Evolutionary conservation across 2,113 vertebrate species (phyloP), one percentile per base, ranked within the genome.

Genomic region (Arizona elegans): DNA sequence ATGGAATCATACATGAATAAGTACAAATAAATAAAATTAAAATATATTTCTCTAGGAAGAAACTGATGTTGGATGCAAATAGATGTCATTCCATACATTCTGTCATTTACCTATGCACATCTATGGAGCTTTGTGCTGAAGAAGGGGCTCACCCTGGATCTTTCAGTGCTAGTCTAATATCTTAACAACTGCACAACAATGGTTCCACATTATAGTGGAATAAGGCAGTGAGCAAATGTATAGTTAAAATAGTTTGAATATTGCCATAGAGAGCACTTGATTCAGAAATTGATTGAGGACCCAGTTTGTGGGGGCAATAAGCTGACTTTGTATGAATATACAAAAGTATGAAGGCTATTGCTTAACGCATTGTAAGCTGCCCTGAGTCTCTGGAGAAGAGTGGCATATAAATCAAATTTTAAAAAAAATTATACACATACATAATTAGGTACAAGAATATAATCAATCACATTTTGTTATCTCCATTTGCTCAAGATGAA

Each of bases 401-500:
- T 38, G 38, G 38, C 38, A 38, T 38, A 38, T 38, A 38, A 38
- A 38, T 38, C 38, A 38, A 38, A 38, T 38, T 38, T 2, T 2
- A 38, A 38, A 38, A 38, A 38, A 38, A 38, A 38, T 38, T 1
- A 0, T 29, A 70, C 24, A 92, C 29, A 2, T 89, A 23, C 65
- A 15, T 38, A 90, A 52, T 93, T 90, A 52, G 87, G 19, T 56
- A 93, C 90, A 96, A 93, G 88, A 90, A 96, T 94, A 96, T 94
- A 95, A 12, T 90, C 92, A 95, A 93, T 95, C 95, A 96, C 94
- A 96, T 96, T 95, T 54, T 65, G 8, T 38, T 50, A 52, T 52
- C 38, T 95, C 93, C 94, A 92, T 91, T 38, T 21, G 94, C 95
- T 94, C 96, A 97, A 95, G 96, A 96, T 97, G 96, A 92, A 95